Conservation (phyloP, 2,888 invertebrate genomes). For the Cataglyphis livida region DNA sequence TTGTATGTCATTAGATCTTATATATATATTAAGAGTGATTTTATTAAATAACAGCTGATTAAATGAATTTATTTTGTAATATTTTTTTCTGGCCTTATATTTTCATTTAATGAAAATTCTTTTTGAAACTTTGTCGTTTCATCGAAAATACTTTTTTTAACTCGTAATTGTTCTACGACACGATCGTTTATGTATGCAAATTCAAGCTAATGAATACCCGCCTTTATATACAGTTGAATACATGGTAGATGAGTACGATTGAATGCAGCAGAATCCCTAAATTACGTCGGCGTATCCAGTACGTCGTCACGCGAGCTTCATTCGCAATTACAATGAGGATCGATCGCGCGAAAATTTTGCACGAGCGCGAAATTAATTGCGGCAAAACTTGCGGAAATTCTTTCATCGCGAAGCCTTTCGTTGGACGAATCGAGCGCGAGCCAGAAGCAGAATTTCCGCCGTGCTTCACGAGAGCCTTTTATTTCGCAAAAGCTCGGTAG, state of each 20-base stretch:
- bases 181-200: slow-evolving; percentile 33
- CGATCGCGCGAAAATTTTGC: slow-evolving; percentile 37
- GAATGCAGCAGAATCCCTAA: slow-evolving; percentile 20
- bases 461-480: neutral
- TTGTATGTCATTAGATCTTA: neutral
- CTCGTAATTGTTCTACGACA: slow-evolving; percentile 15
- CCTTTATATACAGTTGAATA: slow-evolving; percentile 26
- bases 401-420: neutral
- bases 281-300: slow-evolving; percentile 45
- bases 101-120: slow-evolving; percentile 4
- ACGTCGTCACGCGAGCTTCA: slow-evolving; percentile 32
- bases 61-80: neutral
- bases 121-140: neutral
- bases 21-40: neutral
- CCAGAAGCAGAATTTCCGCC: neutral
- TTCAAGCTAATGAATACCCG: slow-evolving; percentile 38
- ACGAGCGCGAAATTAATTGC: slow-evolving; percentile 35
- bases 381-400: neutral
- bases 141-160: neutral
- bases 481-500: slow-evolving; percentile 51
- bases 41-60: neutral
- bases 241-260: slow-evolving; percentile 30
- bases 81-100: neutral
- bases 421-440: neutral
- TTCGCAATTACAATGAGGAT: slow-evolving; percentile 31